phyloP scores from a whole-genome alignment of 2,113 vertebrate species.

The Larimichthys polyactis region DNA sequence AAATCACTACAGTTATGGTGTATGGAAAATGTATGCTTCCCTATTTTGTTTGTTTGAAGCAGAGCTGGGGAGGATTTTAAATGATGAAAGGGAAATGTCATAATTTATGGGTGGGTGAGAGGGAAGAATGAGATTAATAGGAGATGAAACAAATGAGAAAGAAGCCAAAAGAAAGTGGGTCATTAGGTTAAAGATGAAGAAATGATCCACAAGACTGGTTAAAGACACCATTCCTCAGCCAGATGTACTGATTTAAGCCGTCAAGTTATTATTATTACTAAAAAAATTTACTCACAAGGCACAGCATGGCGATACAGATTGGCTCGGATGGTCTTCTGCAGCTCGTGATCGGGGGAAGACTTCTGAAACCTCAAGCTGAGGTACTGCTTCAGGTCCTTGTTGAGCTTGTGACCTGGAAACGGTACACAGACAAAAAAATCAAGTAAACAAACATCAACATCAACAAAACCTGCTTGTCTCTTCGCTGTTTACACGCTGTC shows the following conservation, averaged over 20 bases:
- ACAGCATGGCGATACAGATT: constrained; percentile 96
- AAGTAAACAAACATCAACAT: constrained; percentile 10
- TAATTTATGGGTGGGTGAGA: constrained; percentile 24
- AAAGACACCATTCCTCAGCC: constrained; percentile 14
- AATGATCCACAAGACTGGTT: constrained; percentile 9
- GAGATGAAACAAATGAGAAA: constrained; percentile 27
- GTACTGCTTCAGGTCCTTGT: constrained; percentile 93
- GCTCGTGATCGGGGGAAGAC: constrained; percentile 91
- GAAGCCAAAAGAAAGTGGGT: constrained; percentile 44
- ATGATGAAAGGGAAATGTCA: constrained; percentile 1
- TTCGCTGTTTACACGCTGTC: background rate
- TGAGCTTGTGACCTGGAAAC: constrained; percentile 90
- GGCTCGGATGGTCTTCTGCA: constrained; percentile 94
- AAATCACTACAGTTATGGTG: background rate
- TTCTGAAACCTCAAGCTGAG: constrained; percentile 96
- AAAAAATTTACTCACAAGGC: constrained; percentile 91
- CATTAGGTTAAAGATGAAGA: constrained; percentile 27
- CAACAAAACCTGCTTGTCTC: background rate
- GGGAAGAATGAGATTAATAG: constrained; percentile 14
- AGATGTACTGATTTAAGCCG: constrained; percentile 18
- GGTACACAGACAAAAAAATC: constrained; percentile 35
- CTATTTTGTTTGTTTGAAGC: constrained; percentile 21
- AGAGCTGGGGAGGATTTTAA: background rate
- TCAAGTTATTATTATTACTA: background rate
- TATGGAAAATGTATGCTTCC: constrained; percentile 9